Percentiles rank a stretch among this genome's conserved stretches.
Conservation (phyloP, 1,140 invertebrate species). For the Drosophila tani region DNA sequence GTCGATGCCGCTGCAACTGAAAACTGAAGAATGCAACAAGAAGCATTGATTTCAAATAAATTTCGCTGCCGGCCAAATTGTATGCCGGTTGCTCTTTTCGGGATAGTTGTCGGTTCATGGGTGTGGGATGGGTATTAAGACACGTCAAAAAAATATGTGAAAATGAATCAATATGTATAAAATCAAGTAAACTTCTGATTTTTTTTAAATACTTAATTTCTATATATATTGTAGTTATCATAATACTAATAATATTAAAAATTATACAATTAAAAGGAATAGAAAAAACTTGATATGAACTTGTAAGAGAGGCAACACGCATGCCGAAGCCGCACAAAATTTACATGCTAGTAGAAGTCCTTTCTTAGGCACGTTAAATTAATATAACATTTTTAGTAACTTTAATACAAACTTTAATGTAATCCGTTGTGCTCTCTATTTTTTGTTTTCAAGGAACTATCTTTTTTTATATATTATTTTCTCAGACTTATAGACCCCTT, state of each 20-base stretch:
- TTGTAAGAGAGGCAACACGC: too few relatives aligned
- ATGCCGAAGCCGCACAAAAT: too few relatives aligned
- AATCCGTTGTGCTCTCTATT: background rate
- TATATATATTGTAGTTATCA: too few relatives aligned
- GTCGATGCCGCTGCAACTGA: conserved; percentile 63
- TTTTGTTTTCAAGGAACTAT: background rate
- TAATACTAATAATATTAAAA: too few relatives aligned
- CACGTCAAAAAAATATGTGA: background rate
- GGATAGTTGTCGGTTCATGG: conserved; percentile 51
- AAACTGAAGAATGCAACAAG: conserved; percentile 81
- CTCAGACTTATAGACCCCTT: background rate
- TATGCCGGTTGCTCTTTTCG: conserved; percentile 74
- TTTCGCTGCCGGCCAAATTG: conserved; percentile 82
- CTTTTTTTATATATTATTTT: background rate
- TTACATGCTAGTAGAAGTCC: too few relatives aligned
- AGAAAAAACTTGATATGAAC: too few relatives aligned
- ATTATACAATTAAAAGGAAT: too few relatives aligned
- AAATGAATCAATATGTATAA: background rate
- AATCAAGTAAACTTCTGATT: too few relatives aligned
- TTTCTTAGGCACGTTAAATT: too few relatives aligned
- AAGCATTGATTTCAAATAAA: conserved; percentile 84
- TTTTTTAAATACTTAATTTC: background rate
- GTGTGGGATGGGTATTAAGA: conserved; percentile 42
- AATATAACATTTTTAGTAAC: too few relatives aligned
- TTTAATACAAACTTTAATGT: background rate